A percentile compares a stretch with the other conserved stretches of the same genome.
Conservation (phyloP, 2,888 invertebrate genomes). For the Lissocephala sabroskyi region DNA sequence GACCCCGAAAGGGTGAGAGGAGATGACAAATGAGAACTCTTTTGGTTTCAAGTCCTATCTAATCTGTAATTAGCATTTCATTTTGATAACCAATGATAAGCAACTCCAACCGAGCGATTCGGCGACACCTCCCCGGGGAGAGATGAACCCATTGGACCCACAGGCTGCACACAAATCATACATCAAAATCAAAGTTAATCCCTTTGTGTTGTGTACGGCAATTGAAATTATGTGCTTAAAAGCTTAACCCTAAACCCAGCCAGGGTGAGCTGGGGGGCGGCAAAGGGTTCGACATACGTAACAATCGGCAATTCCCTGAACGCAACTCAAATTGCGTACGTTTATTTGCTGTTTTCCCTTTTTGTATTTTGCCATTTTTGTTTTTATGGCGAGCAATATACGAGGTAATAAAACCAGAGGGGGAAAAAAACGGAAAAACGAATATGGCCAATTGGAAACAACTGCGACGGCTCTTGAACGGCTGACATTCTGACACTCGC, state of each 20-base stretch:
- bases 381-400: slow-evolving; percentile 59
- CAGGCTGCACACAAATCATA: slow-evolving; percentile 38
- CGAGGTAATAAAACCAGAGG: slow-evolving; percentile 14
- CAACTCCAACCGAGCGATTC: too few relatives aligned
- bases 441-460: background rate
- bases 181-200: slow-evolving; percentile 65
- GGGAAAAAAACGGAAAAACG: background rate
- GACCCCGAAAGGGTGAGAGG: too few relatives aligned
- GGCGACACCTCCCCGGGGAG: too few relatives aligned
- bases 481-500: slow-evolving; percentile 19
- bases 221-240: slow-evolving; percentile 64
- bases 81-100: too few relatives aligned
- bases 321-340: slow-evolving; percentile 59
- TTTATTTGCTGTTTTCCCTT: slow-evolving; percentile 4
- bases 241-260: slow-evolving; percentile 35
- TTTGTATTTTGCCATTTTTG: slow-evolving; percentile 2
- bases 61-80: too few relatives aligned
- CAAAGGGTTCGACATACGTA: slow-evolving; percentile 15
- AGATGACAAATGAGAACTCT: too few relatives aligned
- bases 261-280: too few relatives aligned
- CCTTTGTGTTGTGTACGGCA: slow-evolving; percentile 60
- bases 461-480: slow-evolving; percentile 1
- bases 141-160: too few relatives aligned
- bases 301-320: slow-evolving; percentile 39
- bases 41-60: too few relatives aligned